phyloP scores from a whole-genome alignment of 2,113 vertebrate genomes.

The Ciconia maguari region DNA sequence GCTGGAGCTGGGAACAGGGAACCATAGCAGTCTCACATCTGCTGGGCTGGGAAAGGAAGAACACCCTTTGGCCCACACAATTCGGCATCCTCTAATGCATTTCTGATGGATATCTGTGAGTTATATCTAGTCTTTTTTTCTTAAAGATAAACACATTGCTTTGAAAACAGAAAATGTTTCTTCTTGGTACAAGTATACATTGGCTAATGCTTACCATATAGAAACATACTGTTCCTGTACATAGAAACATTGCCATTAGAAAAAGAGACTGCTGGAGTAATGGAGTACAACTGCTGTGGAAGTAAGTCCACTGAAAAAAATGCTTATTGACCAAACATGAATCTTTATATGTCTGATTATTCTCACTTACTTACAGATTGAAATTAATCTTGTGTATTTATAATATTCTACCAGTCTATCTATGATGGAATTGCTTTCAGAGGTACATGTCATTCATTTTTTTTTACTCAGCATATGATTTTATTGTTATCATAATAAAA shows the following conservation, averaged over 20 bases:
- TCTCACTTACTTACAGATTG: background rate
- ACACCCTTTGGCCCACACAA: background rate
- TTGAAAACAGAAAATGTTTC: background rate
- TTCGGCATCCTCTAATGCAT: background rate
- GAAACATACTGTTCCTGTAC: background rate
- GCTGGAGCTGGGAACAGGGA: background rate
- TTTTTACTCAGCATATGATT: background rate
- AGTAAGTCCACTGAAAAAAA: background rate
- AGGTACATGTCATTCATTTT: background rate
- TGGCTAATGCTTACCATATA: background rate
- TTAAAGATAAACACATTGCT: background rate
- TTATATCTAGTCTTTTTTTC: background rate
- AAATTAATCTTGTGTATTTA: background rate
- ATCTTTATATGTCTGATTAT: background rate
- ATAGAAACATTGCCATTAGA: background rate
- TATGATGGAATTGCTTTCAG: background rate
- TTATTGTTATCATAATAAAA: background rate
- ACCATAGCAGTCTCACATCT: background rate
- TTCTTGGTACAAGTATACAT: background rate
- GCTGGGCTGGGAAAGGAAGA: background rate
- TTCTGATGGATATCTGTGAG: background rate
- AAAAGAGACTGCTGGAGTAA: background rate
- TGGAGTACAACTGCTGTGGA: accelerated
- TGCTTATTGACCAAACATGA: background rate
- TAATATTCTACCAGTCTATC: background rate